Evolutionary conservation across 2,113 vertebrate species (phyloP).

Genomic region (human): DNA sequence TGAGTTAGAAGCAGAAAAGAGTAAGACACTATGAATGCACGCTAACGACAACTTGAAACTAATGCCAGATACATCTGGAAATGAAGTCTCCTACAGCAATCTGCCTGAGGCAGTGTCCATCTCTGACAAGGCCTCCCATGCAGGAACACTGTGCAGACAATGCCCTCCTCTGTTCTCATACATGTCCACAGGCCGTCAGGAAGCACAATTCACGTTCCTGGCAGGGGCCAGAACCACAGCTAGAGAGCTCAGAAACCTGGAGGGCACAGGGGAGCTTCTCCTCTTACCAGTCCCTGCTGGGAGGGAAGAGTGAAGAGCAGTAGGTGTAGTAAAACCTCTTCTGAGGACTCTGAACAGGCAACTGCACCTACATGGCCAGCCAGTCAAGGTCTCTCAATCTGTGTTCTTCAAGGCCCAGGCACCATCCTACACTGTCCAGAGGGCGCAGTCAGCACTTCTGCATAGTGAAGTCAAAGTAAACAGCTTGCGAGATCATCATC

Average conservation of each 20-base stretch:
- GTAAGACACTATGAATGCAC: not conserved
- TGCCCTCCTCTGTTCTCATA: not conserved
- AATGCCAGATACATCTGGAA: not conserved
- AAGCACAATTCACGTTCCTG: not conserved
- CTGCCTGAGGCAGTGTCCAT: not conserved
- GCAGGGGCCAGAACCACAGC: not conserved
- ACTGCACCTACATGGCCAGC: not conserved
- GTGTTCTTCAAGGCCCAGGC: not conserved
- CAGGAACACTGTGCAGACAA: not conserved
- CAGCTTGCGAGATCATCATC: not conserved
- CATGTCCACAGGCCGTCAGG: not conserved
- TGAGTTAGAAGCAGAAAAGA: not conserved
- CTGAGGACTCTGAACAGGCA: not conserved
- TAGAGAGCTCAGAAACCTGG: not conserved
- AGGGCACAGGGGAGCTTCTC: not conserved
- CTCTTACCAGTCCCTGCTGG: not conserved
- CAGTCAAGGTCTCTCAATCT: rapidly evolving
- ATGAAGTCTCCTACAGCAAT: not conserved
- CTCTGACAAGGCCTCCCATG: not conserved
- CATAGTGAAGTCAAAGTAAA: not conserved
- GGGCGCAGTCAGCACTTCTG: not conserved
- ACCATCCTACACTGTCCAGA: not conserved
- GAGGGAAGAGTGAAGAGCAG: not conserved
- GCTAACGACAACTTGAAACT: not conserved
- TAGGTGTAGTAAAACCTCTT: not conserved